Evolutionary conservation across 2,113 vertebrate genomes (phyloP), one percentile per base, ranked within the genome.

Genomic region (Pteropus alecto): DNA sequence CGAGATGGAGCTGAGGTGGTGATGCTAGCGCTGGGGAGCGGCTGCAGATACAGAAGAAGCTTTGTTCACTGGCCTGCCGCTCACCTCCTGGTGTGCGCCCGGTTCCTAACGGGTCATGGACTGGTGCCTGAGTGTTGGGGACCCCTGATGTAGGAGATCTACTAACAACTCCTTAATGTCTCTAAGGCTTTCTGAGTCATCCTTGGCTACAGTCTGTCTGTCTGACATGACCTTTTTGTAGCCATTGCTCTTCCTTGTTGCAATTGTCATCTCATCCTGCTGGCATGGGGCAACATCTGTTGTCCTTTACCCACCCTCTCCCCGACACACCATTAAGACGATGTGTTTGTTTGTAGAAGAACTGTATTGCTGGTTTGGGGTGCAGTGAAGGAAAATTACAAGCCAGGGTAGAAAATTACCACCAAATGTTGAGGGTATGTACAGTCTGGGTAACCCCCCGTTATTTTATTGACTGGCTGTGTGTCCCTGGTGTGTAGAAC

Each of bases 81-180:
- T 48, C 46, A 48, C 2, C 46, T 48, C 46, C 46, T 48, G 46
- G 5, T 43, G 43, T 43, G 43, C 43, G 7, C 46, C 46, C 10
- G 10, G 46, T 48, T 48, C 48, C 48, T 48, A 48, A 48, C 48
- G 4, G 48, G 48, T 13, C 48, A 15, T 48, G 13, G 48, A 48
- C 48, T 48, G 48, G 48, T 48, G 48, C 48, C 48, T 48, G 48
- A 14, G 48, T 13, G 13, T 15, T 48, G 48, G 12, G 48, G 48
- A 48, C 48, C 48, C 48, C 48, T 12, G 48, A 48, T 14, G 48
- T 48, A 48, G 35, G 58, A 48, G 18, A 1, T 41, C n/a, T 33
- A 0, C 26, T 0, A 2, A 30, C 28, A 33, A 41, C 26, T 60
- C 14, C 13, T 0, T 8, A 26, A 19, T 4, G 6, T 24, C 41